These are phyloP conservation scores for Pardalotus punctatus DNA, from an alignment of 2,113 vertebrate genomes.

Conservation along the genomic window DNA sequence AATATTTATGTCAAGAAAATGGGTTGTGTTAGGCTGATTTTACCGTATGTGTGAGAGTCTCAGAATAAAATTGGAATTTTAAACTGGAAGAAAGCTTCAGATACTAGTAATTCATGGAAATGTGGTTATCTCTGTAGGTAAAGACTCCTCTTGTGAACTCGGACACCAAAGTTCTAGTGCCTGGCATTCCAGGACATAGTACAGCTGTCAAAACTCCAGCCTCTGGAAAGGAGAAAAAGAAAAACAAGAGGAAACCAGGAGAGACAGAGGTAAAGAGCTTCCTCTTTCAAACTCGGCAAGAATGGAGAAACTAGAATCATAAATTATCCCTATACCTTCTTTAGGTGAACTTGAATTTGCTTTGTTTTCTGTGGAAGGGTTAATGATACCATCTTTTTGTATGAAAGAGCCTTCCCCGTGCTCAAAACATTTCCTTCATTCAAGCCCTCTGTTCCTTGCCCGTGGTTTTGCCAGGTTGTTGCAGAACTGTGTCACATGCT, in stretches of 20 bases:
- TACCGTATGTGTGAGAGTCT: not conserved
- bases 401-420: not conserved
- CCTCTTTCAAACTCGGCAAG: not conserved
- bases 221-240: slow-evolving; percentile 69
- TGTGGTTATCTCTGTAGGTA: slow-evolving; percentile 72
- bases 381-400: not conserved
- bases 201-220: slow-evolving; percentile 73
- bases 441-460: not conserved
- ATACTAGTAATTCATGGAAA: not conserved
- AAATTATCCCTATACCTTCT: fast-evolving
- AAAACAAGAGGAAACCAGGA: slow-evolving; percentile 84
- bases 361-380: not conserved
- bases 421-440: not conserved
- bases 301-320: not conserved
- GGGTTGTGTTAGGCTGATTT: not conserved
- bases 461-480: not conserved
- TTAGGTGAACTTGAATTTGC: not conserved
- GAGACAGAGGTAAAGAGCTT: slow-evolving; percentile 79
- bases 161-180: slow-evolving; percentile 86
- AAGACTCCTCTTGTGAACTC: slow-evolving; percentile 87
- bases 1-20: not conserved
- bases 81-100: not conserved
- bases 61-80: not conserved
- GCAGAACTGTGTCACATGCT: not conserved
- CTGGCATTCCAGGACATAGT: slow-evolving; percentile 94